Percentiles rank a stretch among this genome's conserved stretches.
phyloP scores from a whole-genome alignment of 2,113 vertebrate species.

The Caretta caretta region DNA sequence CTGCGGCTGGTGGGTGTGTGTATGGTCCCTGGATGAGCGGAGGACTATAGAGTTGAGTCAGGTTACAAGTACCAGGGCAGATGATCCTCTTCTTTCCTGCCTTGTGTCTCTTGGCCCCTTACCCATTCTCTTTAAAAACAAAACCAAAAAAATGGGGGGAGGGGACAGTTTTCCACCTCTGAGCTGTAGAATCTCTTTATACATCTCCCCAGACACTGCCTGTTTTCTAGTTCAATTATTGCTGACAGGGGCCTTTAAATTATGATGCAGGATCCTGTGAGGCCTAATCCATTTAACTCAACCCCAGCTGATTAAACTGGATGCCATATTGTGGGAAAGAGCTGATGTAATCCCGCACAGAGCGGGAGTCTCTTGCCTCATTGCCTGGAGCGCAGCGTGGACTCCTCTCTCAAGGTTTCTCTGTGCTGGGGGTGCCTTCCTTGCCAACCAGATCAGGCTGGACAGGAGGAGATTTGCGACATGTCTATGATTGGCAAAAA shows the following conservation, averaged over 20 bases:
- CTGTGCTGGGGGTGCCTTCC: rapidly evolving
- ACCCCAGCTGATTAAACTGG: constrained; percentile 76
- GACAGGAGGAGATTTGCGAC: background rate
- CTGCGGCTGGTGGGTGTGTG: background rate
- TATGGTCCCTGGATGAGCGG: background rate
- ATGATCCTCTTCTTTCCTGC: constrained; percentile 1
- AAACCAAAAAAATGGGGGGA: background rate
- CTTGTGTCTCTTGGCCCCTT: constrained; percentile 25
- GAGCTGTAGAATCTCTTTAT: constrained; percentile 21
- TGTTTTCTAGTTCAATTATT: constrained; percentile 61
- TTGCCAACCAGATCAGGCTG: background rate
- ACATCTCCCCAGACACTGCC: constrained; percentile 27
- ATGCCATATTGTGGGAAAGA: constrained; percentile 74
- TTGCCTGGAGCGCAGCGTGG: constrained; percentile 19
- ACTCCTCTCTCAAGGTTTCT: background rate
- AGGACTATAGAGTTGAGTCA: background rate
- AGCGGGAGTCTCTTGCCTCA: background rate
- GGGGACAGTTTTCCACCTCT: background rate
- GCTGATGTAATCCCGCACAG: constrained; percentile 46
- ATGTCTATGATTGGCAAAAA: background rate
- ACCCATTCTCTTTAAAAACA: background rate
- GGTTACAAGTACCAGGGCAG: constrained; percentile 25
- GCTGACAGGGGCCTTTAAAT: constrained; percentile 72
- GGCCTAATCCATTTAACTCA: constrained; percentile 77
- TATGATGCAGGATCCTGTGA: constrained; percentile 40